These are phyloP conservation scores for Channa maculata DNA, from an alignment of 2,113 vertebrate species.

Conservation along the genomic window DNA sequence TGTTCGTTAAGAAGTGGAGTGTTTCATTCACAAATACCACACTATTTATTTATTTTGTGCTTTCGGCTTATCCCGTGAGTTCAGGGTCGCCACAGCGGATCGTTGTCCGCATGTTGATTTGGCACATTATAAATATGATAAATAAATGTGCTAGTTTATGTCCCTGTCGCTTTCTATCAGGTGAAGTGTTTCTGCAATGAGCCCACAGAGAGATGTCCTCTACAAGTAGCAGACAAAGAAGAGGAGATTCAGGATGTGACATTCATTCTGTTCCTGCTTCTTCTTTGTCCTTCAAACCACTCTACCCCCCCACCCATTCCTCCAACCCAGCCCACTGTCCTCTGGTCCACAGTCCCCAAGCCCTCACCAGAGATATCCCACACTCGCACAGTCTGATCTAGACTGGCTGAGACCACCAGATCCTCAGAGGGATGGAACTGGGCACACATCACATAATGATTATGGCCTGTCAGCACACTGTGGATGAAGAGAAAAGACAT, in stretches of 20 bases:
- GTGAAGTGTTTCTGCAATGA: constrained; percentile 76
- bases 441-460: constrained; percentile 98
- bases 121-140: no score
- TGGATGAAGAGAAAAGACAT: constrained; percentile 25
- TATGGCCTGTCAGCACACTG: constrained; percentile 96
- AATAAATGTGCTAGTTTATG: neutral
- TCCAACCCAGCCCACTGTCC: constrained; percentile 40
- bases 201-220: constrained; percentile 77
- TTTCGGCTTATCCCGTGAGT: no score
- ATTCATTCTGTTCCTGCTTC: constrained; percentile 21
- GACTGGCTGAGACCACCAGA: constrained; percentile 95
- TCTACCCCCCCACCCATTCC: constrained; percentile 25
- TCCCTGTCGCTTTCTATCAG: constrained; percentile 1
- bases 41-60: constrained; percentile 5
- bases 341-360: constrained; percentile 42
- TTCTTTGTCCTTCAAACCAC: constrained; percentile 50
- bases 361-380: constrained; percentile 99
- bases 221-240: constrained; percentile 66
- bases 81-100: no score
- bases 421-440: constrained; percentile 97
- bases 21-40: constrained; percentile 5
- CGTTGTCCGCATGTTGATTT: no score
- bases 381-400: constrained; percentile 98
- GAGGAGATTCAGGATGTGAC: constrained; percentile 45
- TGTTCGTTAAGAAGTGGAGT: constrained; percentile 1